Evolutionary conservation across 1,140 invertebrate species (phyloP).

Genomic region (Drosophila malerkotliana): DNA sequence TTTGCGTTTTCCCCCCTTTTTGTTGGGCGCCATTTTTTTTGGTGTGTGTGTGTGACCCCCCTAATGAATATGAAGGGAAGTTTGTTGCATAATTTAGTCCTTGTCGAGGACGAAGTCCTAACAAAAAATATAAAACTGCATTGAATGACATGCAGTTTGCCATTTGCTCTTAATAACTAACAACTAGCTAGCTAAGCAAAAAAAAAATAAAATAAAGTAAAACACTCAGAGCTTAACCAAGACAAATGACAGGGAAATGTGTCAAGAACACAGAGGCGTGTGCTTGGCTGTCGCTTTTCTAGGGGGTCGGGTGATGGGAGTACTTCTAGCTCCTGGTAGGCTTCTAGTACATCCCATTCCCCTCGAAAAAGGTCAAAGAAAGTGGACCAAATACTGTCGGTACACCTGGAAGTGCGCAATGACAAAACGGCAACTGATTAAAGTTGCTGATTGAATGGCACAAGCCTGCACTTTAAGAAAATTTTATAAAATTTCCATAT

Average conservation of each 20-base stretch:
- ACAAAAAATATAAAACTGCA: slow-evolving; percentile 48
- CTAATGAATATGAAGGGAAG: slow-evolving; percentile 79
- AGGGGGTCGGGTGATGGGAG: no score
- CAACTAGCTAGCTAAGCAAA: background rate
- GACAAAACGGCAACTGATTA: slow-evolving; percentile 55
- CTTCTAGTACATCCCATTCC: no score
- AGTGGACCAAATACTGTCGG: slow-evolving; percentile 28
- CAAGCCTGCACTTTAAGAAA: slow-evolving; percentile 19
- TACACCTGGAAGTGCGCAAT: slow-evolving; percentile 32
- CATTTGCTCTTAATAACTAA: slow-evolving; percentile 14
- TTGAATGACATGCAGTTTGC: slow-evolving; percentile 73
- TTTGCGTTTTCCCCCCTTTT: slow-evolving; percentile 8
- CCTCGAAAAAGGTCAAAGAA: slow-evolving; percentile 23
- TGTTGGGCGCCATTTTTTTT: slow-evolving; percentile 8
- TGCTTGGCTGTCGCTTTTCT: no score
- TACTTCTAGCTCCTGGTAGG: no score
- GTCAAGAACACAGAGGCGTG: slow-evolving; percentile 34
- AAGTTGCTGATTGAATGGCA: slow-evolving; percentile 62
- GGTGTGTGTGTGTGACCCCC: slow-evolving; percentile 4
- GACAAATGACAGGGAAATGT: slow-evolving; percentile 74
- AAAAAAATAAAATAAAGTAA: background rate
- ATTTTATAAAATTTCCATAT: background rate
- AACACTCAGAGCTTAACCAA: slow-evolving; percentile 47
- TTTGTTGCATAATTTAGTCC: slow-evolving; percentile 70
- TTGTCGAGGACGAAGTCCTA: slow-evolving; percentile 2